Conservation (phyloP, 2,797 vertebrate species). For the Aulostomus chinensis region DNA sequence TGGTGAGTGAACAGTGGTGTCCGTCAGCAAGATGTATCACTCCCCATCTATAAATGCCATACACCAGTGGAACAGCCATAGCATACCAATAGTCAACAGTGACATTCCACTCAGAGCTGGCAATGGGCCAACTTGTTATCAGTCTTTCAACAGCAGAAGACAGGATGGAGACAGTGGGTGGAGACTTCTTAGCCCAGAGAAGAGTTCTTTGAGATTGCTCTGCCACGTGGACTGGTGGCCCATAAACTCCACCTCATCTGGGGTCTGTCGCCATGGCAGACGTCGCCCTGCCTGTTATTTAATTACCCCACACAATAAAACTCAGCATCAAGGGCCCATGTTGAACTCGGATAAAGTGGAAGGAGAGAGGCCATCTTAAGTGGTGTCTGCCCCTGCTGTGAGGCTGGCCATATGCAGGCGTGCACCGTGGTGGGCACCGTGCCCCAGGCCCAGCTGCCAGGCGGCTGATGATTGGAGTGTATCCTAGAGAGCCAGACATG, state of each 20-base stretch:
- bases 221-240: constrained; percentile 44
- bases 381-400: constrained; percentile 53
- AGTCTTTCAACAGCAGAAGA: constrained; percentile 22
- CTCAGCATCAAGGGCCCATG: constrained; percentile 57
- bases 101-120: not conserved
- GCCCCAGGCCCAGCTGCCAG: constrained; percentile 50
- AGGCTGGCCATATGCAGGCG: constrained; percentile 41
- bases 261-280: constrained; percentile 57
- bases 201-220: constrained; percentile 33
- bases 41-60: not conserved
- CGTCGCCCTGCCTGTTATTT: constrained; percentile 50
- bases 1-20: not conserved
- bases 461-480: constrained; percentile 33
- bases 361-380: constrained; percentile 40
- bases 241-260: constrained; percentile 56
- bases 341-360: constrained; percentile 44
- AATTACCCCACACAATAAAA: constrained; percentile 72
- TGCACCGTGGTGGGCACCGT: constrained; percentile 45
- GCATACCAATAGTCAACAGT: not conserved
- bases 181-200: constrained; percentile 28
- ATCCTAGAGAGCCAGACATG: constrained; percentile 35
- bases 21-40: not conserved
- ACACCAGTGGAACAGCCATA: not conserved
- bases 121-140: constrained; percentile 7
- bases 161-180: not conserved